Base-by-base conservation (phyloP, 2,113 vertebrate genomes). In the Anser cygnoides region DNA sequence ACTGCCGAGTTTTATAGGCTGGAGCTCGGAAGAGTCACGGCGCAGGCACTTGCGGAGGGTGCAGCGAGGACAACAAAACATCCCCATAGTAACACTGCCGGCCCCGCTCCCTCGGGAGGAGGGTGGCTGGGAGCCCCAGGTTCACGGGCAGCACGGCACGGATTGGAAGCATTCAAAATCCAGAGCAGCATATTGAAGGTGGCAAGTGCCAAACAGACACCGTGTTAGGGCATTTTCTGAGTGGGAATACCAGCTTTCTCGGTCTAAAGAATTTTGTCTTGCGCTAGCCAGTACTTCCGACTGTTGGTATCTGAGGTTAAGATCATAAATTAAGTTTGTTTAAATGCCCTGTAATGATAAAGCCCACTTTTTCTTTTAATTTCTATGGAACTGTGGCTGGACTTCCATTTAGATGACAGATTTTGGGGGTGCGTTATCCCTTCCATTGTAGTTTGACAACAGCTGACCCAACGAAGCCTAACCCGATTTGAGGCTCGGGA, bases 1-100 rank as follows among this genome's bases (percentile, higher is more conserved):
- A 98, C 93, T 84, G 61, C 91, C 71, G 79, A 85, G 57, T 50
- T 93, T 93, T 96, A 92, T n/a, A 88, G 90, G 84, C 71, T 85
- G 93, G 82, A 81, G 84, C 58, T 41, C 44, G 39, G 77, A 93
- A 95, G 43, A 65, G 84, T 74, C 88, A 90, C 88, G 39, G 54
- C 21, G 41, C 83, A 93, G 88, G 49, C 89, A 46, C 86, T 90
- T 37, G 8, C 67, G 26, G n/a, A 66, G 76, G 84, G 67, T 54
- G 92, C 35, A 8, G 79, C 72, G 70, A 37, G 43, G 76, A 86
- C 67, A 95, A 96, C 95, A 93, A 46, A 65, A 65, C 67, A 41
- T 84, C 81, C 95, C 93, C 94, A 93, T 57, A 76, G 97, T 92
- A 93, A 82, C 41, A 4, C 62, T 62, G 68, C 33, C 57, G 33